A percentile compares a stretch with the other conserved stretches of the same genome.
Conservation (phyloP, 2,888 invertebrate genomes). For the Mythimna lalbum region DNA sequence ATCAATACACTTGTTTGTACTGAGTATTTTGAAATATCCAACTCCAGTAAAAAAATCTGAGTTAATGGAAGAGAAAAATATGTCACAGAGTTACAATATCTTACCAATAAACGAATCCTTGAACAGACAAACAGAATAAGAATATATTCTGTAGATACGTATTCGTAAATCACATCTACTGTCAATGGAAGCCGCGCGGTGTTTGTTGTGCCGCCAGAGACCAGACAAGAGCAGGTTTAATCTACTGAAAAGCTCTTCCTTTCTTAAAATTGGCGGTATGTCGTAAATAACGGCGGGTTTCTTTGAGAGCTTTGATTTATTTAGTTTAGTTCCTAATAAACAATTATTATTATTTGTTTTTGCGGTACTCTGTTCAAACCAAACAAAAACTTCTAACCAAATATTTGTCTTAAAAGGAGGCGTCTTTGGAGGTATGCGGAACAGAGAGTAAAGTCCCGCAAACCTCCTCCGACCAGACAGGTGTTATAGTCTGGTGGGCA, state of each 20-base stretch:
- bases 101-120: conserved; percentile 13
- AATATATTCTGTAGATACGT: background rate
- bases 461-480: too few species aligned
- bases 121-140: conserved; percentile 5
- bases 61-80: background rate
- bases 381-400: too few species aligned
- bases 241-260: conserved; percentile 11
- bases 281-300: background rate
- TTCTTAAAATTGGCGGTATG: background rate
- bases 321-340: too few species aligned
- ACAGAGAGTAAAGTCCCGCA: too few species aligned
- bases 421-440: too few species aligned
- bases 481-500: too few species aligned
- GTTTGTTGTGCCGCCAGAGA: background rate
- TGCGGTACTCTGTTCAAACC: background rate
- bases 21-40: too few species aligned
- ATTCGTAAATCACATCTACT: conserved; percentile 21
- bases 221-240: conserved; percentile 2
- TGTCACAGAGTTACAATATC: background rate
- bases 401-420: too few species aligned
- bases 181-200: background rate
- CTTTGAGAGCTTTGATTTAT: conserved; percentile 24
- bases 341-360: too few species aligned
- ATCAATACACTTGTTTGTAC: too few species aligned
- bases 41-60: too few species aligned